Evolutionary conservation across 2,113 vertebrate species (phyloP), one percentile per base, ranked within the genome.

Genomic region (Paedocypris sp.): DNA sequence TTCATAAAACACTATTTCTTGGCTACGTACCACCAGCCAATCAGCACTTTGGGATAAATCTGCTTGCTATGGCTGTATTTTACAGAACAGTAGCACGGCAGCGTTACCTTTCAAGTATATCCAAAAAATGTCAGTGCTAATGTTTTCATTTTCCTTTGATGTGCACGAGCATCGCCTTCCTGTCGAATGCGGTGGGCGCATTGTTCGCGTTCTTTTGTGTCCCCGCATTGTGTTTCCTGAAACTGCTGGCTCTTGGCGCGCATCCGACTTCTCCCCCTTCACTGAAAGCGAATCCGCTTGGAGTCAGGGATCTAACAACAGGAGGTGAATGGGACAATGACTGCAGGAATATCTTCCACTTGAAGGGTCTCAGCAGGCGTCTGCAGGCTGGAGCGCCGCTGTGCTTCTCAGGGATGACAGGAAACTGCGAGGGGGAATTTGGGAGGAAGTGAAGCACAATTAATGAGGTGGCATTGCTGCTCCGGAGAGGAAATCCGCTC

Each of bases 211-310:
- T 57, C 41, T 33, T 61, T 12, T 16, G 39, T 23, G 19, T 31
- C 31, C 2, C 20, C 9, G 28, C 60, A 43, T 69, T 82, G 77
- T 53, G 57, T 59, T 64, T 50, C 38, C 15, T 35, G 52, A 62
- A 63, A 66, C 25, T 15, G 48, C 25, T 70, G 74, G 60, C 41
- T 41, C 69, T 61, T 74, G 73, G 75, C 71, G 67, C 68, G 65
- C 11, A 53, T 71, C 72, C 67, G 56, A 6, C 70, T 72, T 62
- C 29, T 38, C 52, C 32, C 32, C 12, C 50, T 20, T 63, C 60
- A 47, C 36, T 70, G 75, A 80, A 78, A 77, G 70, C 56, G 65
- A 64, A 74, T 79, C 67, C 73, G 58, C 39, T 69, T 56, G 28
- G 57, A 73, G 70, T 73, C 47, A 12, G 53, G 6, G 8, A 65